phyloP scores from a whole-genome alignment of 2,113 vertebrate genomes.

The Bettongia penicillata region DNA sequence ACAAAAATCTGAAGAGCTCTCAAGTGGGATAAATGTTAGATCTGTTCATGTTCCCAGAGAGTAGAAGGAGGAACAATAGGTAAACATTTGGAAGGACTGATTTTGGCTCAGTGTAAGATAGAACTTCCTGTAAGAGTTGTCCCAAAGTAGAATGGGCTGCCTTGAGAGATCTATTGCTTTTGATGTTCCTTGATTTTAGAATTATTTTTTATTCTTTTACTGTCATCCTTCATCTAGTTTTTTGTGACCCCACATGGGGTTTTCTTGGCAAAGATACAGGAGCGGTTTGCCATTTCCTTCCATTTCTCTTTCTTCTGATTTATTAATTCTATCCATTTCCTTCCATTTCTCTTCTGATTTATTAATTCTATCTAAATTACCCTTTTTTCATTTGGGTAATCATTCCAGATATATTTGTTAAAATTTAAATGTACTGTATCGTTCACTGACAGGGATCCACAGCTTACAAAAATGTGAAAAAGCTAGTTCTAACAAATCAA shows the following conservation, averaged over 20 bases:
- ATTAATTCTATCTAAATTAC: conserved; percentile 29
- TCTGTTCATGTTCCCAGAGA: neutral
- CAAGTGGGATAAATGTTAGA: neutral
- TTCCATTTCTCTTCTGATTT: neutral
- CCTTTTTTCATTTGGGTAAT: conserved; percentile 30
- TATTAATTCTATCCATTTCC: conserved; percentile 29
- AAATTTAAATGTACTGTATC: conserved; percentile 34
- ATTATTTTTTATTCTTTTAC: neutral
- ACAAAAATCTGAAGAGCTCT: neutral
- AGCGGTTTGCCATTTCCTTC: conserved; percentile 15
- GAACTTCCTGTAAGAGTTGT: neutral
- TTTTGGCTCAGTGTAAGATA: neutral
- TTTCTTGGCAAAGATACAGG: neutral
- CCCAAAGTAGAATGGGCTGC: neutral
- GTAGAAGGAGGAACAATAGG: neutral
- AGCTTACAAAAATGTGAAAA: conserved; percentile 40
- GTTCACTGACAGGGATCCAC: neutral
- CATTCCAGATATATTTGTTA: conserved; percentile 41
- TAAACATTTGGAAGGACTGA: neutral
- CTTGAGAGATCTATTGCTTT: neutral
- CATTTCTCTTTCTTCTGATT: conserved; percentile 7
- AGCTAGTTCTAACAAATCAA: conserved; percentile 22
- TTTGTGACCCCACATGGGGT: neutral
- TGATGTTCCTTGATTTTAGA: neutral
- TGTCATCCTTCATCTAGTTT: neutral